A percentile compares a stretch with the other conserved stretches of the same genome.
phyloP scores from a whole-genome alignment of 2,797 vertebrate species.

The Percopsis omiscomaycus region DNA sequence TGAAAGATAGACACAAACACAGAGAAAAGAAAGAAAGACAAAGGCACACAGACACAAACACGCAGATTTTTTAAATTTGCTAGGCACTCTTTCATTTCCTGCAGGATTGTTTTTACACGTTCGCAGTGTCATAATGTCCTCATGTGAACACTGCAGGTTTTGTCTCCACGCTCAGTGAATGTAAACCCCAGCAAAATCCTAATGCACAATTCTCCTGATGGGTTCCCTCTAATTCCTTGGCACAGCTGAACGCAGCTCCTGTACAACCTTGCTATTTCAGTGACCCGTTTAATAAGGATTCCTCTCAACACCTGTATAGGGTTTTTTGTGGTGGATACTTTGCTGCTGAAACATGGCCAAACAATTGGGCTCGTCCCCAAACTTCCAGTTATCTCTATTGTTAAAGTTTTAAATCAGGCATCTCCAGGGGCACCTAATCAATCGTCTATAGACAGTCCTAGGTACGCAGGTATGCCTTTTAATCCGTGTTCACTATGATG shows the following conservation, averaged over 20 bases:
- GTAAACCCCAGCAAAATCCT: conserved; percentile 33
- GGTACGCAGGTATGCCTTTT: conserved; percentile 1
- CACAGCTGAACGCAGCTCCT: conserved; percentile 10
- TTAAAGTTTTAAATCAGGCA: conserved; percentile 31
- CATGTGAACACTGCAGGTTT: conserved; percentile 44
- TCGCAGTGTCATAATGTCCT: conserved; percentile 16
- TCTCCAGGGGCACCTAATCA: conserved; percentile 40
- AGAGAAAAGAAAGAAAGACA: background rate
- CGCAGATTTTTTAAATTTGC: background rate
- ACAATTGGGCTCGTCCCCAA: background rate
- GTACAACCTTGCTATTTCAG: background rate
- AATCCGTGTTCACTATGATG: no score
- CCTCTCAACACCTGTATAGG: conserved; percentile 7
- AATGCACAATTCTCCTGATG: conserved; percentile 31
- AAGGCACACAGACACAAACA: conserved; percentile 2
- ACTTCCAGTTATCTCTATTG: conserved; percentile 16
- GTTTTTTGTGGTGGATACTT: background rate
- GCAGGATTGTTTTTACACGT: conserved; percentile 8
- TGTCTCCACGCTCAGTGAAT: conserved; percentile 42
- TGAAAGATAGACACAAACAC: background rate
- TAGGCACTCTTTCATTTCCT: conserved; percentile 24
- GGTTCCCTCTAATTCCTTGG: conserved; percentile 35
- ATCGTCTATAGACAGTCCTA: conserved; percentile 51
- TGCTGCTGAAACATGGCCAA: background rate
- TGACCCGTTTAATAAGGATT: conserved; percentile 23